Conservation (phyloP, 30 jellyfish, hydroid and myxozoan genomes). For the Chrysaora quinquecirrha region DNA sequence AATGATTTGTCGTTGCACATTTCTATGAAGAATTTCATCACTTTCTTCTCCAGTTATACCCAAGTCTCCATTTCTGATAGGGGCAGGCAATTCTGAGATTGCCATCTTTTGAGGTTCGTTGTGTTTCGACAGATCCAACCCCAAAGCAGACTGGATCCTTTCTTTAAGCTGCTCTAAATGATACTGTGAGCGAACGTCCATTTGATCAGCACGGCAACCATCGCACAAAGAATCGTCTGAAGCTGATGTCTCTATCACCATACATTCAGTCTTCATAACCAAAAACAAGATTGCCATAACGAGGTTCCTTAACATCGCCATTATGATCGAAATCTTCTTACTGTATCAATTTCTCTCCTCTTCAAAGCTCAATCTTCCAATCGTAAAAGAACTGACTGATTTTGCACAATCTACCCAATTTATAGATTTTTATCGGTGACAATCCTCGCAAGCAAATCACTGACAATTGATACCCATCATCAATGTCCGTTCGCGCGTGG, state of each 20-base stretch:
- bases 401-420: not conserved
- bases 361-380: too few relatives aligned
- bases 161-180: not conserved
- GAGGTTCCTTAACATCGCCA: too few relatives aligned
- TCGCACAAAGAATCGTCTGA: not conserved
- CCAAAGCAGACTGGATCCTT: conserved; percentile 6
- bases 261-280: too few relatives aligned
- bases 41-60: not conserved
- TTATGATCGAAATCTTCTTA: too few relatives aligned
- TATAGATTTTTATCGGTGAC: not conserved
- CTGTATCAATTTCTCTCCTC: too few relatives aligned
- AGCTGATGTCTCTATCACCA: too few relatives aligned
- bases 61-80: not conserved
- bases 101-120: not conserved
- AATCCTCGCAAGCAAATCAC: not conserved
- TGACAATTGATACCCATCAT: not conserved
- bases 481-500: not conserved
- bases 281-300: too few relatives aligned
- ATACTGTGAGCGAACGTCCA: not conserved
- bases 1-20: not conserved
- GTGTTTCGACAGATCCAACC: not conserved
- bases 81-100: not conserved
- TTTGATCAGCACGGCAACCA: not conserved
- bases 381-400: not conserved
- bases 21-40: not conserved